Evolutionary conservation across 2,113 vertebrate genomes (phyloP).

Genomic region (Gallinago jamesoni): DNA sequence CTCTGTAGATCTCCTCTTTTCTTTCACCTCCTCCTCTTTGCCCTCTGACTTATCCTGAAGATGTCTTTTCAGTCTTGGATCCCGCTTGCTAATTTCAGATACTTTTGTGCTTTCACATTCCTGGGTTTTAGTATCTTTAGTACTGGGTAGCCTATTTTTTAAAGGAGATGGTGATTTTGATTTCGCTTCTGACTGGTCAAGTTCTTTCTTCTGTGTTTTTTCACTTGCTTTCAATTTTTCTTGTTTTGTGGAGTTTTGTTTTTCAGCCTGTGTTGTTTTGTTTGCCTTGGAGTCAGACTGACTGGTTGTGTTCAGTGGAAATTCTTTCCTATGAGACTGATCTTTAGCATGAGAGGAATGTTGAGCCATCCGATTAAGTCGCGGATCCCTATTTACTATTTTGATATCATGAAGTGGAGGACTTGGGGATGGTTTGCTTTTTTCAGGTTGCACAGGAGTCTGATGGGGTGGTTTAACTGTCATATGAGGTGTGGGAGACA

Average conservation of each 20-base stretch:
- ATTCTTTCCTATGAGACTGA: slow-evolving; percentile 81
- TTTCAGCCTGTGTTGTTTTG: slow-evolving; percentile 77
- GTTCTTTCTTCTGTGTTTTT: slow-evolving; percentile 81
- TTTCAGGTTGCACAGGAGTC: slow-evolving; percentile 72
- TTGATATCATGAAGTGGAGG: slow-evolving; percentile 84
- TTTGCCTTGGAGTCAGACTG: slow-evolving; percentile 76
- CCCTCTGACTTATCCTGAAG: slow-evolving; percentile 82
- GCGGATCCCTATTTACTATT: slow-evolving; percentile 87
- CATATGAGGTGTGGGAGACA: slow-evolving; percentile 72
- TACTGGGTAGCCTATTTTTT: slow-evolving; percentile 75
- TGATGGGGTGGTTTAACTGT: slow-evolving; percentile 73
- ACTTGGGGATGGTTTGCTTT: slow-evolving; percentile 75
- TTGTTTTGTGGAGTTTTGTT: slow-evolving; percentile 69
- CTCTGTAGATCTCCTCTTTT: slow-evolving; percentile 85
- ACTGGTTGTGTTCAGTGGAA: slow-evolving; percentile 19
- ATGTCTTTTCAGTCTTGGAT: slow-evolving; percentile 89
- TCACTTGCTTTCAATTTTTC: slow-evolving; percentile 81
- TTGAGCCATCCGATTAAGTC: slow-evolving; percentile 82
- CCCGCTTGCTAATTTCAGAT: slow-evolving; percentile 84
- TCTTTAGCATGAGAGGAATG: slow-evolving; percentile 82
- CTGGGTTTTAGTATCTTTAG: slow-evolving; percentile 76
- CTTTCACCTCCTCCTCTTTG: slow-evolving; percentile 84
- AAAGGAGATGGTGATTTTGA: slow-evolving; percentile 86
- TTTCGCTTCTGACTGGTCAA: slow-evolving; percentile 81
- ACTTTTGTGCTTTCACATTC: slow-evolving; percentile 78